phyloP scores from a whole-genome alignment of 1,140 invertebrate genomes.

The Pristionchus pacificus region DNA sequence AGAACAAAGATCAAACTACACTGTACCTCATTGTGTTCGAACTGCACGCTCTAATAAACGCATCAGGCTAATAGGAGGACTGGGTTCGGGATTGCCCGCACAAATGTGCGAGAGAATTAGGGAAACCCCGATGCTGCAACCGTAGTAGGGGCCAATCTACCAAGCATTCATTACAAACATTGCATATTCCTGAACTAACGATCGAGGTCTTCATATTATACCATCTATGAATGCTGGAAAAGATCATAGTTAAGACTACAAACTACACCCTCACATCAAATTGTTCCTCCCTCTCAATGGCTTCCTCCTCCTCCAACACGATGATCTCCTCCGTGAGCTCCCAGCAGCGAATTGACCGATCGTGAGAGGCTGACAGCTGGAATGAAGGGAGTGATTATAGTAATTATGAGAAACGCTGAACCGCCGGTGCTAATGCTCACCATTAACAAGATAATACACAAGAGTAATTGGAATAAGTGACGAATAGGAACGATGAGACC shows the following conservation, averaged over 20 bases:
- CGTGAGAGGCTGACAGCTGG: slow-evolving; percentile 78
- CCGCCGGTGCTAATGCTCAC: slow-evolving; percentile 3
- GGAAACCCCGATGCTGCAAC: too few species aligned
- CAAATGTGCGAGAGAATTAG: too few species aligned
- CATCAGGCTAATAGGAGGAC: neutral
- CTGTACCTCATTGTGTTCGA: neutral
- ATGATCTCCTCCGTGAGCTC: slow-evolving; percentile 81
- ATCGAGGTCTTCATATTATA: too few species aligned
- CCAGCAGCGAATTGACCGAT: slow-evolving; percentile 81
- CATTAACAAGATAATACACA: too few species aligned
- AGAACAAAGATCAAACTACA: neutral
- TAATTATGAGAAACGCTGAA: slow-evolving; percentile 65
- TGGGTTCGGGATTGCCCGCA: neutral
- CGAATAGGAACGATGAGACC: too few species aligned
- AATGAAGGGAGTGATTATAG: slow-evolving; percentile 71
- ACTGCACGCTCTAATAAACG: neutral
- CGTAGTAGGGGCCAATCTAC: too few species aligned
- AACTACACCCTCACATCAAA: neutral
- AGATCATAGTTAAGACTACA: too few species aligned
- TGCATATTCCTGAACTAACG: too few species aligned
- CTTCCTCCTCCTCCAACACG: slow-evolving; percentile 83
- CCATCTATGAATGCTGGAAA: too few species aligned
- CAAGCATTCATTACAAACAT: too few species aligned
- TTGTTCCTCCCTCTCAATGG: slow-evolving; percentile 60
- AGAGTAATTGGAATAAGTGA: too few species aligned